Evolutionary conservation across 2,888 invertebrate genomes (phyloP), one percentile per base, ranked within the genome.

Genomic region (Teleogryllus oceanicus): DNA sequence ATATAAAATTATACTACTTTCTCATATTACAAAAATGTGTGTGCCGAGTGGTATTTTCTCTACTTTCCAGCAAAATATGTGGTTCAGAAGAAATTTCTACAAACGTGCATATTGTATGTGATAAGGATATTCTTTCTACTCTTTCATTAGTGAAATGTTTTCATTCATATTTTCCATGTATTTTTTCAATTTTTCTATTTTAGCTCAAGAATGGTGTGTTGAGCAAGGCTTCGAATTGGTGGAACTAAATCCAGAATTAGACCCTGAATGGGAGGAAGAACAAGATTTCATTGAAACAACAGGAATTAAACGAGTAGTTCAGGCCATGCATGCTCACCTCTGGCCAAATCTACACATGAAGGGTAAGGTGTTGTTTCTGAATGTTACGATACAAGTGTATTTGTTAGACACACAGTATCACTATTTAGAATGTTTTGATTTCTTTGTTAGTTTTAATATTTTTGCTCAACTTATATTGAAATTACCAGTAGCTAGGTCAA

Each of bases 281-380:
- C 87, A 89, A 83, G 86, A 88, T 85, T 91, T 91, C 83, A 86
- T 87, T 76, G 92, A 92, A 84, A 91, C 91, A 80, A 88, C 89
- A 83, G 93, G 93, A 5, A 89, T 92, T 18, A 89, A 91, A 51
- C 88, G 94, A 84, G 89, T 94, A 18, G 87, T 91, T 76, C 93
- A 94, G 87, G 92, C 92, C 77, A 86, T 94, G 51, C 91, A 93
- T 84, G 91, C 93, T 77, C 92, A 94, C 85, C 89, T 90, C 77
- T 94, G 94, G 94, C 90, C 93, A 49, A 93, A 93, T 86, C 87
- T 93, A 82, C 86, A 87, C 51, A 88, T 92, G 86, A 93, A 93
- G 89, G 89, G 90, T 89, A 78, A 62, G 75, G 75, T 20, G 37
- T 79, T 18, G 13, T 62, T 62, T 13, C 10, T 62, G 16, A 18